phyloP scores from a whole-genome alignment of 2,113 vertebrate species.

The Mastomys coucha region DNA sequence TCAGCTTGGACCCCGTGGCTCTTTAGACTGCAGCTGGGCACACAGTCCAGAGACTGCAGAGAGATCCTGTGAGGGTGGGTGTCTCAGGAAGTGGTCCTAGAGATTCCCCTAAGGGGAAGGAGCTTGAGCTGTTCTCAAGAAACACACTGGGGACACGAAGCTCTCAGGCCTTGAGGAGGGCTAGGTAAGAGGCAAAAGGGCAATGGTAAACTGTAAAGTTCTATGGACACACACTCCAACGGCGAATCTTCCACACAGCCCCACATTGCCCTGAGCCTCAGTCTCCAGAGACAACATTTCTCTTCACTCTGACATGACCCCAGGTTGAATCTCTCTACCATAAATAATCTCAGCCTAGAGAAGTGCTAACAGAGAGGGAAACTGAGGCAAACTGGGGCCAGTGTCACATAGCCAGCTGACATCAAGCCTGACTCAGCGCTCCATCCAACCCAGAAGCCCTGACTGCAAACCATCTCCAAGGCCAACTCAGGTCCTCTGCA shows the following conservation, averaged over 20 bases:
- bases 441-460: background rate
- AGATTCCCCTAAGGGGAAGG: background rate
- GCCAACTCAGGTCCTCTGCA: too few relatives aligned
- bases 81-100: background rate
- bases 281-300: background rate
- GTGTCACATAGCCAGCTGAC: background rate
- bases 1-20: background rate
- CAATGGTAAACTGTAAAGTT: background rate
- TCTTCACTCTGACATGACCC: too few relatives aligned
- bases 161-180: background rate
- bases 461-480: background rate
- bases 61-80: background rate
- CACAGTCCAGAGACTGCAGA: too few relatives aligned
- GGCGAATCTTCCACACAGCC: too few relatives aligned
- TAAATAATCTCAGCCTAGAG: background rate
- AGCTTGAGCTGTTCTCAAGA: too few relatives aligned
- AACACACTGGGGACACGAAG: too few relatives aligned
- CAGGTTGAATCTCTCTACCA: too few relatives aligned
- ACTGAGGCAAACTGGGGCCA: background rate
- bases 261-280: too few relatives aligned
- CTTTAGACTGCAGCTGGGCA: too few relatives aligned
- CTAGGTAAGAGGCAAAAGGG: background rate
- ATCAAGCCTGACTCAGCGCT: background rate
- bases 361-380: background rate
- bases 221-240: rapidly evolving